These are phyloP conservation scores for Microctenopoma steveboyesi DNA, from an alignment of 2,797 vertebrate genomes.

Conservation along the genomic window DNA sequence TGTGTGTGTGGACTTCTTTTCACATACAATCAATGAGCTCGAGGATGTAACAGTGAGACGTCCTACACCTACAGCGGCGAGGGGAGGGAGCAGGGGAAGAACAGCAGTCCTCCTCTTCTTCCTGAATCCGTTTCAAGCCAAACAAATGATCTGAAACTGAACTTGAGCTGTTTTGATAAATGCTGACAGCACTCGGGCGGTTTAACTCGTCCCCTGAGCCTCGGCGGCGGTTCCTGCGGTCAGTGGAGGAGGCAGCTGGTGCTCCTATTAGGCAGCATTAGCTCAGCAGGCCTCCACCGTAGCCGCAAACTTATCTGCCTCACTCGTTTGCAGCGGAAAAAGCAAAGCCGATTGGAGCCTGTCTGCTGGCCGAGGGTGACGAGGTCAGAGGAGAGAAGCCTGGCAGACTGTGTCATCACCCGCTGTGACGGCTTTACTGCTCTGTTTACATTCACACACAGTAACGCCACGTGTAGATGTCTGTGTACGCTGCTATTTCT, in stretches of 20 bases:
- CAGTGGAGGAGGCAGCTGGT: constrained; percentile 54
- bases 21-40: constrained; percentile 39
- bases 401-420: constrained; percentile 30
- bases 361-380: constrained; percentile 49
- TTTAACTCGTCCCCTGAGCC: constrained; percentile 20
- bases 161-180: constrained; percentile 1
- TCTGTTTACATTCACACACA: constrained; percentile 35
- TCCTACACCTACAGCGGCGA: constrained; percentile 17
- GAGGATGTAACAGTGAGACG: constrained; percentile 31
- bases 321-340: constrained; percentile 76
- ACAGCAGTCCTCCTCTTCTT: background rate
- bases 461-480: background rate
- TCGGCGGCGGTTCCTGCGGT: constrained; percentile 26
- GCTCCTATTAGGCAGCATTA: constrained; percentile 68
- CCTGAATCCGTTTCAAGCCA: background rate
- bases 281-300: constrained; percentile 59
- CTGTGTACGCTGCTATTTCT: background rate
- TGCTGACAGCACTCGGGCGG: background rate
- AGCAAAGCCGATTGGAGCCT: constrained; percentile 75
- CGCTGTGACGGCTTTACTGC: constrained; percentile 43
- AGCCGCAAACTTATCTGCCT: constrained; percentile 53
- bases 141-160: constrained; percentile 5
- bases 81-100: background rate
- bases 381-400: constrained; percentile 27
- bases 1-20: constrained; percentile 24